Base-by-base conservation (phyloP, 1,140 invertebrate species). In the Acarapis woodi region DNA sequence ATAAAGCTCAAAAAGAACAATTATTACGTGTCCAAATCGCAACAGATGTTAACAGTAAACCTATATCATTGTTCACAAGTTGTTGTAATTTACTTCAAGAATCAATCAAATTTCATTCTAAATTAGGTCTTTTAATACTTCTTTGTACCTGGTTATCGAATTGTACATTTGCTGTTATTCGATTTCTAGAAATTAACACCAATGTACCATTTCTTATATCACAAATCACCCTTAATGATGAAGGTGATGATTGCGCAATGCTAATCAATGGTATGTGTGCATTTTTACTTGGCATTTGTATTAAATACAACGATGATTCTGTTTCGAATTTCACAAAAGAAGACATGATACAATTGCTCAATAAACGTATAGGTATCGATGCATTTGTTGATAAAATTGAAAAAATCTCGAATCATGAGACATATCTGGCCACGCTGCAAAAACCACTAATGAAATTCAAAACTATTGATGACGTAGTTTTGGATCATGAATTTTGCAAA, bases 401-500 rank as follows among this genome's bases (percentile, higher is more conserved):
- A 33, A 71, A 79, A 42, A 71, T 96, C 26, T 68, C 72, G 0
- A 70, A 73, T 39, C 77, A 83, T 49, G 87, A 96, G 58, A 63
- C 68, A 22, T 97, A 94, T 57, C 77, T 73, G 22, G 66, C 69
- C 51, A 78, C 87, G 21, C 67, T 77, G 2, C 93, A 94, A 56
- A 78, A 82, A 52, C 85, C 88, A 2, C 80, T 94, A 53, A 64
- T 80, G 3, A 62, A 66, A 24, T 70, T 68, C 10, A 73, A 70
- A 51, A 57, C 68, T 42, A 59, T 77, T 4, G 59, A 58, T 9
- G 79, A 93, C 44, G 60, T 94, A 15, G 58, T 90, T 19, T 64
- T 96, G 35, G 90, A 99, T 55, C 82, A 82, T 55, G 78, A 93
- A 54, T 99, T 94, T 59, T 88, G 80, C 49, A 69, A 69, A 49